Base-by-base conservation (phyloP, 2,888 invertebrate species). In the Drosophila lutescens region DNA sequence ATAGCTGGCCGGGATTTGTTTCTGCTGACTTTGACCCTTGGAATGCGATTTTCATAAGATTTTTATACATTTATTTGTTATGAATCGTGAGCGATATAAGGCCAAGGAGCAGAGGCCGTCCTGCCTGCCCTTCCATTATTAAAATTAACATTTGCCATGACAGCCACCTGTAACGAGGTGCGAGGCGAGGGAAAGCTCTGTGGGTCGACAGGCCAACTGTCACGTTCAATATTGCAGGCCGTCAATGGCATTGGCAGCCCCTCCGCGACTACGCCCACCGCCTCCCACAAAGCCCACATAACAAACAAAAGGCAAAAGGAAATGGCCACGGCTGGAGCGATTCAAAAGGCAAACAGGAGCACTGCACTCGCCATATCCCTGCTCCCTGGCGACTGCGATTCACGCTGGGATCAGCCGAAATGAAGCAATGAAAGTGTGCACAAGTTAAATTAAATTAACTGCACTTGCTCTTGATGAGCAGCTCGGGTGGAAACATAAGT, bases 21-120 rank as follows among this genome's bases (percentile, higher is more conserved):
- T 73, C 66, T 49, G 51, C 69, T 68, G 72, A 49, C 65, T 79
- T 80, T 77, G 79, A 85, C 86, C 85, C 82, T 84, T 84, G 69
- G 80, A 86, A 84, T 82, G 85, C 78, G 86, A 86, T 86, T 86
- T 86, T 78, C 59, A 74, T 80, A 63, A 65, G 83, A 83, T 82
- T 85, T 81, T 55, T 68, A 68, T 76, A 69, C 46, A 74, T 77
- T 74, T 73, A 80, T 73, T 71, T 80, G 80, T 77, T 79, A 69
- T 68, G 80, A 80, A 79, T 78, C 76, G 66, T 57, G 53, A 17
- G 38, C 72, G 54, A 67, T 67, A 38, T 13, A 53, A 43, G 43
- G 40, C 10, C 20, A 38, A 41, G 17, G 20, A 12, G 34, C 2
- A 12, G 32, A 7, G 46, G 15, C 10, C 30, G 50, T 12, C 4